Percentiles rank a stretch among this genome's conserved stretches.
These are phyloP conservation scores for Pluvialis apricaria DNA, from an alignment of 2,113 vertebrate species.

Conservation along the genomic window DNA sequence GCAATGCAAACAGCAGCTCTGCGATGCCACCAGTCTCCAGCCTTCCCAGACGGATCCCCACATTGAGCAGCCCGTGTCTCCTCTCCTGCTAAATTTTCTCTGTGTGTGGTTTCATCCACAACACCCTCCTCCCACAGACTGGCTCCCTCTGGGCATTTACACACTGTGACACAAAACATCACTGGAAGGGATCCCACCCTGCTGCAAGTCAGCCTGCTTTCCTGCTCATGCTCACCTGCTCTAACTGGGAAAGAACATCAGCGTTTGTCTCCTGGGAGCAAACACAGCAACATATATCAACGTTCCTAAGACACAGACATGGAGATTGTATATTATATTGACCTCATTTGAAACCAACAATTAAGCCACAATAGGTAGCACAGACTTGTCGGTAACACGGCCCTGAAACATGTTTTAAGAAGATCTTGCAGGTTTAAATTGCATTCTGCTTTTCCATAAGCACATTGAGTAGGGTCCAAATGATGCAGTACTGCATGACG, in stretches of 20 bases:
- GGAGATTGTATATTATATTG: background rate
- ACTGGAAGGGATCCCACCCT: background rate
- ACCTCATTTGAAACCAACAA: background rate
- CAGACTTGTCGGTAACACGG: background rate
- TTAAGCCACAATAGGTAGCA: background rate
- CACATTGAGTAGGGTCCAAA: background rate
- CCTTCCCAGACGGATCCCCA: background rate
- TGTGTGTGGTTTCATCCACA: background rate
- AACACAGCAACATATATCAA: background rate
- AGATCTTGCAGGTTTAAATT: background rate
- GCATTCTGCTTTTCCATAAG: background rate
- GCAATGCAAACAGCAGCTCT: background rate
- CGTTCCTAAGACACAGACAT: fast-evolving
- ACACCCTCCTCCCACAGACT: background rate
- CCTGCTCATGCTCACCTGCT: background rate
- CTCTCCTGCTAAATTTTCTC: background rate
- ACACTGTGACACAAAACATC: background rate
- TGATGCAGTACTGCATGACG: background rate
- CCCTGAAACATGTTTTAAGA: background rate
- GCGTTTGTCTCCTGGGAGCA: background rate
- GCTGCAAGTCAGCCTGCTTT: background rate
- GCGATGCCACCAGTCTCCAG: background rate
- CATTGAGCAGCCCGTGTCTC: background rate
- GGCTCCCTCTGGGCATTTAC: background rate
- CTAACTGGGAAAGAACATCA: background rate